Conservation (phyloP, 92 coral and sea anemone genomes). For the Phymanthus crucifer region DNA sequence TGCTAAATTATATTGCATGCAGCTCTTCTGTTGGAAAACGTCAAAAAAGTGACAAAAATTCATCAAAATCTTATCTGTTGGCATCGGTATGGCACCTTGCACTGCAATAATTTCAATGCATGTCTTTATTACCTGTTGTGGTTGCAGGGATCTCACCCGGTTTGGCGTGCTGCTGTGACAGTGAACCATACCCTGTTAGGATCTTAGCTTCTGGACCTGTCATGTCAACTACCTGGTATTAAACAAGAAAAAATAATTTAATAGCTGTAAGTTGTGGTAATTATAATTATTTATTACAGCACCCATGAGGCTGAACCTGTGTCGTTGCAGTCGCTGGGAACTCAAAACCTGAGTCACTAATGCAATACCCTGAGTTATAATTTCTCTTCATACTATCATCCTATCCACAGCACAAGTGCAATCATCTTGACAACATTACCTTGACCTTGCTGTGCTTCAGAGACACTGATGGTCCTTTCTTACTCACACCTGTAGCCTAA, state of each 20-base stretch:
- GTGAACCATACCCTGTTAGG: constrained; percentile 96
- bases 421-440: constrained; percentile 24
- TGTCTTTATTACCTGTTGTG: constrained; percentile 49
- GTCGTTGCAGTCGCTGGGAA: too few species aligned
- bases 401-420: background rate
- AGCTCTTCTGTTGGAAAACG: too few species aligned
- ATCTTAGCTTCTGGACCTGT: constrained; percentile 98
- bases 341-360: too few species aligned
- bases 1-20: too few species aligned
- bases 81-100: too few species aligned
- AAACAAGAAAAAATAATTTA: background rate
- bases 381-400: too few species aligned
- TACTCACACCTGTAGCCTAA: constrained; percentile 70
- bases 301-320: too few species aligned
- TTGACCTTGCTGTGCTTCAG: constrained; percentile 81
- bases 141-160: constrained; percentile 94
- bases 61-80: too few species aligned
- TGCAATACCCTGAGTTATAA: too few species aligned
- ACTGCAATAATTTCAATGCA: too few species aligned
- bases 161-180: constrained; percentile 97
- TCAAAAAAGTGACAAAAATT: too few species aligned
- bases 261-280: background rate
- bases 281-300: too few species aligned
- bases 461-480: constrained; percentile 83
- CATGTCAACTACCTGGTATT: constrained; percentile 90